These are phyloP conservation scores for Rhabdophis nuchalis DNA, from an alignment of 2,797 vertebrate species.

Conservation along the genomic window DNA sequence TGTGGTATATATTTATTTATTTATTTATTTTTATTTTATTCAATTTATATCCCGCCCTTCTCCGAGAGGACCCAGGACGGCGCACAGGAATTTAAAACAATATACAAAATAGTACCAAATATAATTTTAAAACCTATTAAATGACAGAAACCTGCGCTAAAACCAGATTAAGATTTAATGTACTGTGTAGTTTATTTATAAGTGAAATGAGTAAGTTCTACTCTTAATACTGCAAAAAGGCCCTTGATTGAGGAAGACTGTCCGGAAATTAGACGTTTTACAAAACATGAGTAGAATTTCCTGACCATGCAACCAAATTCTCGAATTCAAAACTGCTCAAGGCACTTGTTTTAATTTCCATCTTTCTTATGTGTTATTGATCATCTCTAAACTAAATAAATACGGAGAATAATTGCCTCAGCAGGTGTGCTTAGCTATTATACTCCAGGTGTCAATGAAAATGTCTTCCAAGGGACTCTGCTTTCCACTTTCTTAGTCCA, in stretches of 20 bases:
- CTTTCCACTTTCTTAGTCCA: slow-evolving; percentile 23
- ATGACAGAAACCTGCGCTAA: too few relatives aligned
- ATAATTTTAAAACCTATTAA: too few relatives aligned
- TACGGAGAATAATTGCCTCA: slow-evolving; percentile 55
- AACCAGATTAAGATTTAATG: too few relatives aligned
- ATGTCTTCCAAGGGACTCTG: slow-evolving; percentile 41
- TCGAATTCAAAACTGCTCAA: slow-evolving; percentile 33
- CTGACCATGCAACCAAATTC: background rate
- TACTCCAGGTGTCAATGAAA: slow-evolving; percentile 45
- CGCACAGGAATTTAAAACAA: too few relatives aligned
- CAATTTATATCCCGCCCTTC: too few relatives aligned
- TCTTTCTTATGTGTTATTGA: slow-evolving; percentile 52
- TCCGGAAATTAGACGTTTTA: background rate
- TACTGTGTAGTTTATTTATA: background rate
- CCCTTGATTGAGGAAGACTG: background rate
- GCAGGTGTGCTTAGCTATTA: slow-evolving; percentile 39
- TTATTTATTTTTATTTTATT: too few relatives aligned
- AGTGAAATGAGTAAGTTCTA: background rate
- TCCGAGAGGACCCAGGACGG: too few relatives aligned
- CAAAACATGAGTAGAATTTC: background rate
- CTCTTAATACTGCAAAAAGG: background rate
- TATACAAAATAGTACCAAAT: too few relatives aligned
- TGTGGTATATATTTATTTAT: too few relatives aligned
- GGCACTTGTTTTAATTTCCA: slow-evolving; percentile 56
- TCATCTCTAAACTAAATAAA: slow-evolving; percentile 59